Evolutionary conservation across 2,797 vertebrate species (phyloP), one percentile per base, ranked within the genome.

Genomic region (Oreonectes daqikongensis): DNA sequence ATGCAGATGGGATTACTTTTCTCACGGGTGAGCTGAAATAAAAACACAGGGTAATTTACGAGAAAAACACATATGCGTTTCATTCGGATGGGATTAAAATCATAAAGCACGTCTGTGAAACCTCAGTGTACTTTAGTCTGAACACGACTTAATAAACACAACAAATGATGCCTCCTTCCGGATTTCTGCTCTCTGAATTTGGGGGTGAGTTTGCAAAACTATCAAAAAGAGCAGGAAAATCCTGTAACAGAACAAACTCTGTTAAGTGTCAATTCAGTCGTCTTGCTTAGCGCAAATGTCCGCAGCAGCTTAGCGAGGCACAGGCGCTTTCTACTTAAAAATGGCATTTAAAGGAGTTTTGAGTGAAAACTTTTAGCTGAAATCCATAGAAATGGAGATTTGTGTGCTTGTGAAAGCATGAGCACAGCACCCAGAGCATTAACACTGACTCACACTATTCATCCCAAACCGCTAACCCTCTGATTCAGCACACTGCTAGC

Each of bases 391-490:
- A 78, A 76, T 79, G 72, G 28, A 80, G 80, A 80, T 82, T 76
- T 82, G 38, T 20, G 46, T 11, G 74, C 52, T 74, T 30, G 50
- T 70, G 46, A 24, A 50, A 68, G 32, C 44, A 78, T 50, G 69
- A 75, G 46, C 80, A 28, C 80, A 83, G 80, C 82, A 85, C 66
- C 17, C 40, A 24, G 61, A 68, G 80, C 61, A 83, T 85, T 82
- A 83, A 79, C 74, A 80, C 66, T 82, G 80, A 85, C 68, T 83
- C 84, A 83, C 48, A 46, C 74, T 73, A 68, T 81, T 83, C 82
- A 85, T 71, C 72, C 20, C 77, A 64, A 74, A 74, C 77, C 77
- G 74, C 73, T 82, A 77, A 35, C 46, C 6, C 73, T 65, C 59
- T 71, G 79, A 84, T 79, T 73, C 73, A 79, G 75, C 59, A 67